These are phyloP conservation scores for Perizoma flavofasciatum DNA, from an alignment of 2,888 invertebrate genomes.

Conservation along the genomic window DNA sequence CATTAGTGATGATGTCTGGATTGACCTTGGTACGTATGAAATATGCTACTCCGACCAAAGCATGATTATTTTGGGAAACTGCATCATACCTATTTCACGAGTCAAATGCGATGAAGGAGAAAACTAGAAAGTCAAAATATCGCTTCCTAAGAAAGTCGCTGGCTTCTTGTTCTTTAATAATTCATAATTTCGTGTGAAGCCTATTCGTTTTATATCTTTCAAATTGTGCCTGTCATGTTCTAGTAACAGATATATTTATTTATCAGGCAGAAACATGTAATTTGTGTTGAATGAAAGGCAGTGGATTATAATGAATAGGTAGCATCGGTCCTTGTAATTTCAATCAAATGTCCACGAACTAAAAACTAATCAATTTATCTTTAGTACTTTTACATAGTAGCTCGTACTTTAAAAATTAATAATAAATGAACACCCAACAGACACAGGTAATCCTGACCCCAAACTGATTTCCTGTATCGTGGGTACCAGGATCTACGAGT, in stretches of 20 bases:
- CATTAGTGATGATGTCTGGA: conserved; percentile 11
- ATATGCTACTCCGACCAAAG: neutral
- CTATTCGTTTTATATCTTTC: neutral
- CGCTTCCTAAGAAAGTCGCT: too few relatives aligned
- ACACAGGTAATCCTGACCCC: too few relatives aligned
- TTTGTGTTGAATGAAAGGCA: conserved; percentile 4
- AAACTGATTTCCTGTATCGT: too few relatives aligned
- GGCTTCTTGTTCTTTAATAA: neutral
- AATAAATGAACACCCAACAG: too few relatives aligned
- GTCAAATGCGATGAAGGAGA: neutral
- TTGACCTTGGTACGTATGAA: conserved; percentile 7
- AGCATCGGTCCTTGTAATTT: conserved; percentile 1
- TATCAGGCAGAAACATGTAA: conserved; percentile 8
- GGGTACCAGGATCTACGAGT: too few relatives aligned
- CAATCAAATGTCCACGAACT: neutral
- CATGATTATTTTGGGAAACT: conserved; percentile 16
- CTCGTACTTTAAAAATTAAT: too few relatives aligned
- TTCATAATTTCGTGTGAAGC: neutral
- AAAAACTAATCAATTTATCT: too few relatives aligned
- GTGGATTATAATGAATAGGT: conserved; percentile 4
- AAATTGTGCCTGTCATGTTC: neutral
- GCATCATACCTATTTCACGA: conserved; percentile 4
- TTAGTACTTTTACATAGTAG: too few relatives aligned
- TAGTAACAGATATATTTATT: neutral
- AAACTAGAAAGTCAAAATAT: too few relatives aligned